Evolutionary conservation across 1,140 invertebrate genomes (phyloP), one percentile per base, ranked within the genome.

Genomic region (Limonius californicus): DNA sequence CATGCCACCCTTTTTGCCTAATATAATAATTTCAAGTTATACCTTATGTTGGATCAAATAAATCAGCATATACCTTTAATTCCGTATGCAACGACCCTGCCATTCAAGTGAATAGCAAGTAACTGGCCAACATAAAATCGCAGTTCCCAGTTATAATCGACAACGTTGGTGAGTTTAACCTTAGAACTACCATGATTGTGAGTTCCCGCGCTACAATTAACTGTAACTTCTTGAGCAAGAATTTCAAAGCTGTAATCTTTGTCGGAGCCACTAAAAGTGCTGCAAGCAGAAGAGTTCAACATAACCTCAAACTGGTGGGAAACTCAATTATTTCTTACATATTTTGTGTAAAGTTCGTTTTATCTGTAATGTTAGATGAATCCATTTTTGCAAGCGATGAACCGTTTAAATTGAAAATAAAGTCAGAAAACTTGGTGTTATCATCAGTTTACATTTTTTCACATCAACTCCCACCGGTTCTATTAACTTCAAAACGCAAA

Each of bases 91-190:
- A 95, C 79, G 76, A 90, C 92, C 71, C 89, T 89, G 65, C 90
- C 89, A 74, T 85, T 87, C 63, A 89, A 85, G 78, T 97, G 94
- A 50, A 93, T 87, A 32, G 93, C 91, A n/a, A 97, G 82, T 18
- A 97, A 76, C 70, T 93, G 90, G 1, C 94, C 94, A 7, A 84
- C 82, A 68, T 94, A 92, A 73, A 90, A 90, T 68, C 87, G 85
- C 20, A 88, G 84, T 71, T 97, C 94, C 94, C 95, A 97, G 61
- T 89, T 89, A 75, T 92, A 97, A 69, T 97, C 92, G 9, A 96
- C 93, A 50, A 96, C 84, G 76, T 90, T 94, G 70, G 89, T 92
- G 15, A 95, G 83, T 72, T 94, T 95, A 7, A 98, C 88, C 77
- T 94, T 92, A 0, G 91, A 94, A 70, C 88, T 90, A 20, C 88